Conservation (phyloP, 2,888 invertebrate species). For the Anoplius nigerrimus region DNA sequence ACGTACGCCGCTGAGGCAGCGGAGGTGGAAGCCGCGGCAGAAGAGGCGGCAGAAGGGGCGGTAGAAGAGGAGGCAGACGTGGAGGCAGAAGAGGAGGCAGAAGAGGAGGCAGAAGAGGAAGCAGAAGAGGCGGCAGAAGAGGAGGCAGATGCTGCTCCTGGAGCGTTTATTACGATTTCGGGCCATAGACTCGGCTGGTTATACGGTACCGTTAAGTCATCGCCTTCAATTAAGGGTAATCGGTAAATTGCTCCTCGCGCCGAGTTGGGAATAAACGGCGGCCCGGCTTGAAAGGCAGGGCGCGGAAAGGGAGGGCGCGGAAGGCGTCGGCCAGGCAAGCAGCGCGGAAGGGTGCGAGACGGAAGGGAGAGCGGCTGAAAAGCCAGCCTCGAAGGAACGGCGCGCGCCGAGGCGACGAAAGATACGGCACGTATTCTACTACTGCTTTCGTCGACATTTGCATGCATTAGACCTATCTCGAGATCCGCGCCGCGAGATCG, state of each 20-base stretch:
- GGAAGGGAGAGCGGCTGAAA: too few species aligned
- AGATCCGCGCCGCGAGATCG: constrained; percentile 39
- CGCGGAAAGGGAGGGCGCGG: background rate
- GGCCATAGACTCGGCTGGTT: constrained; percentile 46
- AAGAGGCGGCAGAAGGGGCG: constrained; percentile 49
- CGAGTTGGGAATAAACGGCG: background rate
- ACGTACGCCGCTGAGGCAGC: constrained; percentile 32
- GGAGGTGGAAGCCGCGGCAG: too few species aligned
- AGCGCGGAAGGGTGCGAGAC: background rate
- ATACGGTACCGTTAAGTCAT: constrained; percentile 64
- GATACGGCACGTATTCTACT: constrained; percentile 71
- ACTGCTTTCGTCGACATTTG: constrained; percentile 64
- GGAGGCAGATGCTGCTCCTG: too few species aligned
- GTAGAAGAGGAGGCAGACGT: too few species aligned
- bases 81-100: too few species aligned
- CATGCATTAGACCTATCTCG: constrained; percentile 64
- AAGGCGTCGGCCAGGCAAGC: constrained; percentile 25
- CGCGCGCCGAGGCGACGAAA: constrained; percentile 37
- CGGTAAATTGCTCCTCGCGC: constrained; percentile 64
- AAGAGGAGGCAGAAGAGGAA: too few species aligned
- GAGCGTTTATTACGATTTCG: constrained; percentile 58
- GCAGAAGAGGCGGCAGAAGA: too few species aligned
- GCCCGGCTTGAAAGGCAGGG: background rate
- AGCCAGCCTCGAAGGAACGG: constrained; percentile 23
- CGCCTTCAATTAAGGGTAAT: constrained; percentile 72